Evolutionary conservation across 2,888 invertebrate species (phyloP), one percentile per base, ranked within the genome.

Genomic region (Myathropa florea): DNA sequence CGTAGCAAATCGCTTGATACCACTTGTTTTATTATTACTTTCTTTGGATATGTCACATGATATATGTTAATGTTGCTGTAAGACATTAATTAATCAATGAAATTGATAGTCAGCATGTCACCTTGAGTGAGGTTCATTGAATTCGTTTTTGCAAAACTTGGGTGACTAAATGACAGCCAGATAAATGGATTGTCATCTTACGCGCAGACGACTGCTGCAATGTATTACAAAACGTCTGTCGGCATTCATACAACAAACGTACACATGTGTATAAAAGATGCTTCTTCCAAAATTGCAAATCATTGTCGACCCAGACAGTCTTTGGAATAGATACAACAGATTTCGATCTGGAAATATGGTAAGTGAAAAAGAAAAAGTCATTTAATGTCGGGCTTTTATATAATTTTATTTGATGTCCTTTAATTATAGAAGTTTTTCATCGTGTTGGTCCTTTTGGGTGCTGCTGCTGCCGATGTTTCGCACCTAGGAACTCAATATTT

Each of bases 391-490:
- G 1, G 10, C 9, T 30, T 7, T 30, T 30, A 7, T 30, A 6
- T 6, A 1, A 6, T 23, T 2, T 6, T 9, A 2, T 26, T 46
- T 0, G 23, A 36, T 4, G 4, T 36, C 18, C 60, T 67, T 28
- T 68, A 12, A 18, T 84, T 78, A 21, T 26, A 89, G 89, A 89
- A 88, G 78, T 79, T 88, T 70, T 46, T 81, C 9, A 30, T 82
- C 55, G 64, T 68, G 4, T 81, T 87, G 61, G 78, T 80, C 30
- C 10, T 89, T 18, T 46, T 89, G 39, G 87, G 88, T 9, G 72
- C 59, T 3, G 88, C 83, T n/a, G 81, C 88, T 36, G 89, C 88
- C 61, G 89, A 89, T 85, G 89, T 89, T 0, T 88, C 88, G 2
- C 88, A 89, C 10, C 76, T 88, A 2, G 24, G 36, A 1, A 75